A percentile compares a stretch with the other conserved stretches of the same genome.
Evolutionary conservation across 1,140 invertebrate species (phyloP).

Genomic region (Anoplophora glabripennis): DNA sequence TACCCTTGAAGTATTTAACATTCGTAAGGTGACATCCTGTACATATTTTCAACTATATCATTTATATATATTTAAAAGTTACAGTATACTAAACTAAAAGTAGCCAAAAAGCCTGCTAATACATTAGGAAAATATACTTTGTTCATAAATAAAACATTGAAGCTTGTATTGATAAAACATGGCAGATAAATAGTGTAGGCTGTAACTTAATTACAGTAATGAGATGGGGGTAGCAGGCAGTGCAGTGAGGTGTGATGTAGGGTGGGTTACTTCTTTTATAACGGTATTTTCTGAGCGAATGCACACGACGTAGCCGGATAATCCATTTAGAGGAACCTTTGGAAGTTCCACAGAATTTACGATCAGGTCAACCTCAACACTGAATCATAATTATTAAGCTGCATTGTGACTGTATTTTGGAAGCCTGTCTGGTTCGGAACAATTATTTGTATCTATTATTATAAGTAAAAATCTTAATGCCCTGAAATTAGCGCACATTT

Average conservation of each 20-base stretch:
- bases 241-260: conserved; percentile 20
- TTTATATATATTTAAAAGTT: too few species aligned
- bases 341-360: conserved; percentile 16
- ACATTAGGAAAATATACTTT: not conserved
- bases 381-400: too few species aligned
- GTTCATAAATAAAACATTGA: not conserved
- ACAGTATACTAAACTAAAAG: too few species aligned
- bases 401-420: too few species aligned
- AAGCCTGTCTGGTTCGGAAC: too few species aligned
- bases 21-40: too few species aligned
- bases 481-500: too few species aligned
- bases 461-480: too few species aligned
- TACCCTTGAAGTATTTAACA: too few species aligned
- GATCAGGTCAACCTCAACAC: not conserved
- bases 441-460: too few species aligned
- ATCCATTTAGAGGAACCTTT: conserved; percentile 29
- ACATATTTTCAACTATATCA: too few species aligned
- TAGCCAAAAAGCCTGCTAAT: too few species aligned
- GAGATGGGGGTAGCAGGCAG: conserved; percentile 4
- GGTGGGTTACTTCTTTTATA: conserved; percentile 19
- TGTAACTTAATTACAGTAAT: conserved; percentile 20
- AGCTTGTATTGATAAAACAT: not conserved
- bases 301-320: conserved; percentile 25
- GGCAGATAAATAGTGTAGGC: not conserved
- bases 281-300: conserved; percentile 25